These are phyloP conservation scores for mouse (Mus musculus) DNA, from an alignment of 2,113 vertebrate species.

Conservation along the genomic window DNA sequence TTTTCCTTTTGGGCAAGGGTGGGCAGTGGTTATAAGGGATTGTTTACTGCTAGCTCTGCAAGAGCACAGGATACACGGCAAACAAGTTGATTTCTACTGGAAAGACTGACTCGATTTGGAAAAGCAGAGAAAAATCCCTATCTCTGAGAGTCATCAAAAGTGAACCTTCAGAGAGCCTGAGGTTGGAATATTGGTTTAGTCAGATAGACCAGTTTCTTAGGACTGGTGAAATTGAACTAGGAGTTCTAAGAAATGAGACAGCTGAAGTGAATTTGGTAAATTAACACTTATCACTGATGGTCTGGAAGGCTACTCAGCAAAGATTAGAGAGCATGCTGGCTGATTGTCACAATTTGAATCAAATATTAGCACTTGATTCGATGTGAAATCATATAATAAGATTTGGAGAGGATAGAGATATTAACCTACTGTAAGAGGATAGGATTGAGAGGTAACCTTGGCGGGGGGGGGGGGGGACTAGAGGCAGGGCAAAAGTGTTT, in stretches of 20 bases:
- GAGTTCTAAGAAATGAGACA: constrained; percentile 34
- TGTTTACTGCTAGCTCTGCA: background rate
- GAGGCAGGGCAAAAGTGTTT: background rate
- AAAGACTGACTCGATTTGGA: constrained; percentile 17
- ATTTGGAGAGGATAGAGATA: background rate
- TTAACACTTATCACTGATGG: background rate
- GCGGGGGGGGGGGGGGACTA: background rate
- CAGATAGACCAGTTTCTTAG: background rate
- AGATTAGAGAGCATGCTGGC: background rate
- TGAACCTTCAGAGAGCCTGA: background rate
- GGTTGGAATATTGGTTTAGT: constrained; percentile 15
- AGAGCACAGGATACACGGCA: background rate
- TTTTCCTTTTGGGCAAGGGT: background rate
- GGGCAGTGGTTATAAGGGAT: background rate
- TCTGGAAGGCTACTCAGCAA: background rate
- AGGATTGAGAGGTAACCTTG: background rate
- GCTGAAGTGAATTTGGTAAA: background rate
- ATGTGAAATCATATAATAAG: background rate
- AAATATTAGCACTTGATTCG: background rate
- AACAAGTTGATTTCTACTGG: constrained; percentile 7
- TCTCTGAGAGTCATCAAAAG: background rate
- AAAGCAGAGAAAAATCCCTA: constrained; percentile 5
- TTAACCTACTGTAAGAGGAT: background rate
- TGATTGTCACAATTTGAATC: background rate
- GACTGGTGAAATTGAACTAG: constrained; percentile 20